Evolutionary conservation across 1,140 invertebrate genomes (phyloP), one percentile per base, ranked within the genome.

Genomic region (Piezodorus guildinii): DNA sequence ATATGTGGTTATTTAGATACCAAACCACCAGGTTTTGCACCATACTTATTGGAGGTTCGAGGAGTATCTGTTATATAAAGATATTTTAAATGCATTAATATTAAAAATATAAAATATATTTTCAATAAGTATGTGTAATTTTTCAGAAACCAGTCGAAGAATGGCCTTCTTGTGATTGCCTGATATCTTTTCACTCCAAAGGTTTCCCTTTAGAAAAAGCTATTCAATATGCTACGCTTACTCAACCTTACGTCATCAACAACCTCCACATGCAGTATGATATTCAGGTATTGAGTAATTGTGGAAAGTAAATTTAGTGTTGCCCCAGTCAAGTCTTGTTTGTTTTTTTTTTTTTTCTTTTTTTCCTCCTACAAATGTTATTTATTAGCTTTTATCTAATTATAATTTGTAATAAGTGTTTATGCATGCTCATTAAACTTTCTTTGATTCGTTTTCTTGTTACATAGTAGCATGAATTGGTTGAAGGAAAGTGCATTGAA

Each of bases 251-350:
- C 75, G 88, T 98, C 62, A 92, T 99, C 61, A 99, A 99, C 76
- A 96, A 99, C 79, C 82, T 99, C 64, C 90, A 94, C 69, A 96
- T 97, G 87, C 97, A 99, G 74, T 98, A 94, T 78, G 92, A 95
- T 73, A 90, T 99, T 65, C 70, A 71, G 69, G 71, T 69, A 67
- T 62, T 58, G 54, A 62, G 39, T 51, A 60, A 51, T 25, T 56
- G 52, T 56, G 52, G 52, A 56, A 56, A 56, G 52, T 56, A 56
- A 25, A 23, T 49, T 49, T 49, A 19, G 46, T 17, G 5, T 49
- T 49, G 46, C 46, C 6, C 19, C n/a, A 12, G 46, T 49, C 19
- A n/a, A n/a, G 46, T 49, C n/a, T 21, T 19, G n/a, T 21, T 49
- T 21, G 19, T 5, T 21, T 49, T 49, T 49, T 49, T 5, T 49